Evolutionary conservation across 2,113 vertebrate genomes (phyloP), one percentile per base, ranked within the genome.

Genomic region (Calypte anna): DNA sequence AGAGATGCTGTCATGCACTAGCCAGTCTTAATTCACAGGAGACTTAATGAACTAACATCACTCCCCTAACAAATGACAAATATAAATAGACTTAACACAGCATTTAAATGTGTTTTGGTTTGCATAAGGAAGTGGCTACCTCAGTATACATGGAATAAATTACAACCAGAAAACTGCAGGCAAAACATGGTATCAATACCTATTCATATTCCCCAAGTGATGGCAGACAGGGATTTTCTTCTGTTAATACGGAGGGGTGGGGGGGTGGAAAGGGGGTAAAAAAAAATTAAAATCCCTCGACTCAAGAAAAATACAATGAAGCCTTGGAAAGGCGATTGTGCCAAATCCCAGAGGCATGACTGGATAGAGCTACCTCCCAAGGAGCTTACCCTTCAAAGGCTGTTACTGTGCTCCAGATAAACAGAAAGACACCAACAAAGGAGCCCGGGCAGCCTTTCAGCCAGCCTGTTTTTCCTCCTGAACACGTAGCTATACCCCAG

Each of bases 401-500:
- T 1, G 24, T 14, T 64, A 7, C 86, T 17, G 19, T 27, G 55
- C 61, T 40, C 82, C 62, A 83, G 51, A 28, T 8, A 51, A 61
- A 50, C 57, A 51, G 50, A 83, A 84, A 9, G 20, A 20, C 40
- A 50, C 40, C 48, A 48, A 4, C 67, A 38, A 40, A 23, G 40
- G 25, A 53, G 61, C 64, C 53, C 2, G 31, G 36, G 15, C 7
- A 40, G 84, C 3, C 44, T n/a, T 75, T 48, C 74, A 5, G 9
- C 12, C 58, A 4, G 36, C 25, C 1, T 5, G 14, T 4, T 48
- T 30, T 55, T 27, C 31, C 33, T 44, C 70, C 59, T 6, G 3
- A 38, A 15, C 46, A 7, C 3, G 1, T 1, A 27, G 43, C 9
- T 9, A 7, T 3, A 10, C 28, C 51, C 40, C 7, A 13, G 20